Percentiles rank a stretch among this genome's conserved stretches.
phyloP scores from a whole-genome alignment of 2,113 vertebrate genomes.

The Bujurquina vittata region DNA sequence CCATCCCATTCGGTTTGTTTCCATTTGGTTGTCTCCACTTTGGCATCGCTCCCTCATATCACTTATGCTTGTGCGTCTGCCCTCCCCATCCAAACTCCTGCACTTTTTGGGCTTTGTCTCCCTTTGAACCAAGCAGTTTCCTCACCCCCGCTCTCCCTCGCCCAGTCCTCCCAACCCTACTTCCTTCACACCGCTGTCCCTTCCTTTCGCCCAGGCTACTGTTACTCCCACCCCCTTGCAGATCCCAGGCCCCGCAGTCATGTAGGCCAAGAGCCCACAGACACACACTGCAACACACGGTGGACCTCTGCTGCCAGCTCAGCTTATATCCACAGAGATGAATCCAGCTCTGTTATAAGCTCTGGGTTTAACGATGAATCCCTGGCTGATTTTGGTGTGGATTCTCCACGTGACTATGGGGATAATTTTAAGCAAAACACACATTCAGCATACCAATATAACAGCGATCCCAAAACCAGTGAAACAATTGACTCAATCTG shows the following conservation, averaged over 20 bases:
- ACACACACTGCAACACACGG: slow-evolving; percentile 1
- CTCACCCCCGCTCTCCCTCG: slow-evolving; percentile 77
- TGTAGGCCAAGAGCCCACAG: slow-evolving; percentile 52
- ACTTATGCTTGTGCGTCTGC: slow-evolving; percentile 28
- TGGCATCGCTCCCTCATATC: slow-evolving; percentile 31
- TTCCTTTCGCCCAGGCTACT: slow-evolving; percentile 71
- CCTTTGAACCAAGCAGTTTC: slow-evolving; percentile 68
- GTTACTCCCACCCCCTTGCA: slow-evolving; percentile 50
- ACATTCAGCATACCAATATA: slow-evolving; percentile 26
- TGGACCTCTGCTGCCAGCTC: slow-evolving; percentile 27
- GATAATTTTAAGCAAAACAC: slow-evolving; percentile 34
- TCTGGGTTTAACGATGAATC: slow-evolving; percentile 32
- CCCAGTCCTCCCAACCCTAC: slow-evolving; percentile 72
- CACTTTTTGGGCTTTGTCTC: slow-evolving; percentile 21
- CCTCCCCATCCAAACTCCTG: slow-evolving; percentile 5
- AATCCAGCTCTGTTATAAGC: slow-evolving; percentile 25
- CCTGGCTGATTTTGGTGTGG: slow-evolving; percentile 40
- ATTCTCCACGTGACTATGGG: slow-evolving; percentile 35
- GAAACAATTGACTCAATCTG: slow-evolving; percentile 48
- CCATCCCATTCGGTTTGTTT: slow-evolving; percentile 46
- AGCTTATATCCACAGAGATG: slow-evolving; percentile 28
- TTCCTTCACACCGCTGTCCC: slow-evolving; percentile 78
- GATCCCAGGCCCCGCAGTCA: slow-evolving; percentile 53
- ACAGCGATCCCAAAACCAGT: slow-evolving; percentile 21
- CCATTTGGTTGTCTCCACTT: slow-evolving; percentile 49